Percentiles rank a stretch among this genome's conserved stretches.
phyloP scores from a whole-genome alignment of 2,888 invertebrate species.

The Drosophila tanythrix region DNA sequence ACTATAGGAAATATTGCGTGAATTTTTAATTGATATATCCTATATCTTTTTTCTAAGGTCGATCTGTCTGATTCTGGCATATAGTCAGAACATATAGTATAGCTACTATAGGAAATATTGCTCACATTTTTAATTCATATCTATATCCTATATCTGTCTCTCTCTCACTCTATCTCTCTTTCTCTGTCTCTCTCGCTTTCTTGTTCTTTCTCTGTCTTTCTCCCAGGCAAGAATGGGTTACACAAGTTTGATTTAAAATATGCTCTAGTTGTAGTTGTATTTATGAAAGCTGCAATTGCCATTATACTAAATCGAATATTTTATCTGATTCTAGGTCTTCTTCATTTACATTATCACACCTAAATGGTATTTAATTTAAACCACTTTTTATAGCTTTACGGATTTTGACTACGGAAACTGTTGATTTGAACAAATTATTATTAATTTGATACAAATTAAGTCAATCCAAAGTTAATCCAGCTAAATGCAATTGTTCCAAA shows the following conservation, averaged over 20 bases:
- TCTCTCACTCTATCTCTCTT: neutral
- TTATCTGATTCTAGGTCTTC: neutral
- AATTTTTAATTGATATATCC: neutral
- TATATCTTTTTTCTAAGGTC: too few species aligned
- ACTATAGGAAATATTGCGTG: neutral
- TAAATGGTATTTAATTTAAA: neutral
- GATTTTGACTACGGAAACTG: neutral
- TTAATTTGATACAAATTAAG: neutral
- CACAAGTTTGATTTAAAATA: neutral
- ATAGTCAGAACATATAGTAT: too few species aligned
- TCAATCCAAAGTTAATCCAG: neutral
- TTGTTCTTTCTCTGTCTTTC: neutral
- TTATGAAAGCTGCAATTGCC: neutral
- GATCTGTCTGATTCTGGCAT: too few species aligned
- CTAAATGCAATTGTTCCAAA: neutral
- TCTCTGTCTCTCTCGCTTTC: neutral
- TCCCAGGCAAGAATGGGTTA: neutral
- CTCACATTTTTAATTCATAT: too few species aligned
- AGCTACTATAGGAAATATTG: too few species aligned
- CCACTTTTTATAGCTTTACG: neutral
- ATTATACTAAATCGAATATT: neutral
- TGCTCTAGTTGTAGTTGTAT: neutral
- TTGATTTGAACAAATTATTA: too few species aligned
- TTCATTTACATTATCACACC: neutral
- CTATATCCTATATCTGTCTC: neutral